Percentiles rank a stretch among this genome's conserved stretches.
Conservation (phyloP, 1,140 invertebrate genomes). For the Sesamia nonagrioides region DNA sequence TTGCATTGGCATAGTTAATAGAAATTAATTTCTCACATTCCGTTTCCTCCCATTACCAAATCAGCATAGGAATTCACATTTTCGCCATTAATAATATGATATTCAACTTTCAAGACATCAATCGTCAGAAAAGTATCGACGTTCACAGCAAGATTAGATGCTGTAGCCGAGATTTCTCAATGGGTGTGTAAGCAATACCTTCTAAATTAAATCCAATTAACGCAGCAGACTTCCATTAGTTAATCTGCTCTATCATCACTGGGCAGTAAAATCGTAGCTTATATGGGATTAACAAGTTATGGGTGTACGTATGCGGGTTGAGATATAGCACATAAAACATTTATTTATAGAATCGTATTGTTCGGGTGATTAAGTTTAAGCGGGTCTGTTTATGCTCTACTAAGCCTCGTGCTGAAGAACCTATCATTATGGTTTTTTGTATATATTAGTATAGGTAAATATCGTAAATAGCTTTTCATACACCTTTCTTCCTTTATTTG, state of each 20-base stretch:
- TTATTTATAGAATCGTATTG: slow-evolving; percentile 54
- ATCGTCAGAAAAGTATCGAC: slow-evolving; percentile 33
- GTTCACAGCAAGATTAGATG: background rate
- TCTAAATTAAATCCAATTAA: slow-evolving; percentile 70
- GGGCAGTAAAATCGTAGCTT: slow-evolving; percentile 68
- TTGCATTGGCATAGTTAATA: background rate
- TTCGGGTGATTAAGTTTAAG: slow-evolving; percentile 35
- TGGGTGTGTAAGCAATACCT: slow-evolving; percentile 53
- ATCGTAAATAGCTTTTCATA: too few species aligned
- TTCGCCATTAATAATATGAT: slow-evolving; percentile 28
- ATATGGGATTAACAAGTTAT: slow-evolving; percentile 63
- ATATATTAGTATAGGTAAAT: background rate
- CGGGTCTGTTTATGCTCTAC: slow-evolving; percentile 4
- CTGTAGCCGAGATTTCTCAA: slow-evolving; percentile 48
- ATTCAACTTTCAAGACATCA: slow-evolving; percentile 34
- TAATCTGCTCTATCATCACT: slow-evolving; percentile 69
- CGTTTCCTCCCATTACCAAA: slow-evolving; percentile 22
- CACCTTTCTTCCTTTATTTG: background rate
- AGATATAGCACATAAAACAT: slow-evolving; percentile 58
- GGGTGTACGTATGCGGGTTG: slow-evolving; percentile 58
- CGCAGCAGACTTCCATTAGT: slow-evolving; percentile 66
- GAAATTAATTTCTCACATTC: slow-evolving; percentile 29
- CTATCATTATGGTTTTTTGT: background rate
- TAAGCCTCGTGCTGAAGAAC: background rate
- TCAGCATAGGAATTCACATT: slow-evolving; percentile 33